Evolutionary conservation across 2,113 vertebrate genomes (phyloP).

Genomic region (Pseudorectes ferrugineus): DNA sequence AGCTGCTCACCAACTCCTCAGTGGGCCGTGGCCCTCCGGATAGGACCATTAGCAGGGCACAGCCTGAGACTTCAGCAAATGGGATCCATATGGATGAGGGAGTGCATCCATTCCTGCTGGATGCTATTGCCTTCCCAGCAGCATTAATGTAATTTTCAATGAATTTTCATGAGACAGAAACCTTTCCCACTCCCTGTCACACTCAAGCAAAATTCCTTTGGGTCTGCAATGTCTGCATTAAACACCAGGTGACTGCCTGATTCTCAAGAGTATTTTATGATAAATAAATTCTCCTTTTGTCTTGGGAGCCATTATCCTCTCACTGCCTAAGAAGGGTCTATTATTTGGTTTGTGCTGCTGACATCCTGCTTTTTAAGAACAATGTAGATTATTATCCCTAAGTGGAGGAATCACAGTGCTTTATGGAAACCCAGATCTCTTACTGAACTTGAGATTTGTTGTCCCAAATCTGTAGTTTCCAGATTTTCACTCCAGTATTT

Average conservation of each 20-base stretch:
- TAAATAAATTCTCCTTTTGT: slow-evolving; percentile 7
- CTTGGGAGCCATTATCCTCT: slow-evolving; percentile 19
- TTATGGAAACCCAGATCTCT: neutral
- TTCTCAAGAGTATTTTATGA: neutral
- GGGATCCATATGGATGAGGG: neutral
- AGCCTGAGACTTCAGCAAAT: rapidly evolving
- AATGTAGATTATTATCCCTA: neutral
- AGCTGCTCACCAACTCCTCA: neutral
- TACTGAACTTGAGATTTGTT: neutral
- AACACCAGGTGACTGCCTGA: neutral
- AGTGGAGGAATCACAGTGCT: neutral
- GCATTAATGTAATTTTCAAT: slow-evolving; percentile 5
- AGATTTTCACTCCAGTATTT: neutral
- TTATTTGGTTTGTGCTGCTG: neutral
- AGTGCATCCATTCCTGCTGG: neutral
- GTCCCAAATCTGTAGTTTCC: neutral
- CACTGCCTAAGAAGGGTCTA: neutral
- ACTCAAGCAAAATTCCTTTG: slow-evolving; percentile 4
- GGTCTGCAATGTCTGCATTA: neutral
- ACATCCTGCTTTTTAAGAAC: neutral
- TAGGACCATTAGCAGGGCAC: rapidly evolving
- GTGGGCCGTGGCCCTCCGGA: rapidly evolving
- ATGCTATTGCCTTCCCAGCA: neutral
- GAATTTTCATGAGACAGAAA: slow-evolving; percentile 43
- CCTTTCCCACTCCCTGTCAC: neutral